Percentiles rank a stretch among this genome's conserved stretches.
phyloP scores from a whole-genome alignment of 2,113 vertebrate genomes.

The Chlamydotis undulata region DNA sequence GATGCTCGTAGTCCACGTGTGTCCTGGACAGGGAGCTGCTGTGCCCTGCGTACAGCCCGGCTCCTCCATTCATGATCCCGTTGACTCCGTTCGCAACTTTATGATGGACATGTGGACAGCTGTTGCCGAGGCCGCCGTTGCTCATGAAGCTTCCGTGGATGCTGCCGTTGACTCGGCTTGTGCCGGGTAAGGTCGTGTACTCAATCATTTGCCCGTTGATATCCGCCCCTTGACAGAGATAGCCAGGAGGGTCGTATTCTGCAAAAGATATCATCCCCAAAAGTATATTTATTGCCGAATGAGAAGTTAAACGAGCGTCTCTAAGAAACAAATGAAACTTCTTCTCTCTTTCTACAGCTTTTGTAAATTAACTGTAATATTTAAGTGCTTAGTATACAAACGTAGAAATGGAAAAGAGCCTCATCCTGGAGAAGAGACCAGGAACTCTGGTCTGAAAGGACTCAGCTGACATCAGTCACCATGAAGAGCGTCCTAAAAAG shows the following conservation, averaged over 20 bases:
- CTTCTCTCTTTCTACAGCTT: background rate
- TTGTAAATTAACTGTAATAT: background rate
- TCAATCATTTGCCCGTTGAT: conserved; percentile 86
- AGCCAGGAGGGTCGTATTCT: conserved; percentile 92
- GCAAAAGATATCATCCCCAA: background rate
- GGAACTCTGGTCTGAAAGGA: background rate
- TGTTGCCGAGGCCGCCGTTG: conserved; percentile 73
- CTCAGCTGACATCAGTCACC: background rate
- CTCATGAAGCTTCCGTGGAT: conserved; percentile 78
- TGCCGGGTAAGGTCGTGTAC: conserved; percentile 81
- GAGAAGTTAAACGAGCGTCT: rapidly evolving
- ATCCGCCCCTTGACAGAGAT: conserved; percentile 87
- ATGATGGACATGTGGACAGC: conserved; percentile 88
- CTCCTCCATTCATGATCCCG: conserved; percentile 69
- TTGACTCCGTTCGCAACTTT: conserved; percentile 79
- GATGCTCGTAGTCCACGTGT: conserved; percentile 81
- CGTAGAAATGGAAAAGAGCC: background rate
- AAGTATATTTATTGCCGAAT: background rate
- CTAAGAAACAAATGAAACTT: background rate
- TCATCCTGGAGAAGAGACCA: background rate
- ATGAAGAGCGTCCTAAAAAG: rapidly evolving
- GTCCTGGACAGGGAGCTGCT: conserved; percentile 66
- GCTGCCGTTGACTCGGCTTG: conserved; percentile 78
- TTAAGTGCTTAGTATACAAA: background rate
- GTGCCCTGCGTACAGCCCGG: conserved; percentile 73